Evolutionary conservation across 2,113 vertebrate species (phyloP).

Genomic region (Syrrhaptes paradoxus): DNA sequence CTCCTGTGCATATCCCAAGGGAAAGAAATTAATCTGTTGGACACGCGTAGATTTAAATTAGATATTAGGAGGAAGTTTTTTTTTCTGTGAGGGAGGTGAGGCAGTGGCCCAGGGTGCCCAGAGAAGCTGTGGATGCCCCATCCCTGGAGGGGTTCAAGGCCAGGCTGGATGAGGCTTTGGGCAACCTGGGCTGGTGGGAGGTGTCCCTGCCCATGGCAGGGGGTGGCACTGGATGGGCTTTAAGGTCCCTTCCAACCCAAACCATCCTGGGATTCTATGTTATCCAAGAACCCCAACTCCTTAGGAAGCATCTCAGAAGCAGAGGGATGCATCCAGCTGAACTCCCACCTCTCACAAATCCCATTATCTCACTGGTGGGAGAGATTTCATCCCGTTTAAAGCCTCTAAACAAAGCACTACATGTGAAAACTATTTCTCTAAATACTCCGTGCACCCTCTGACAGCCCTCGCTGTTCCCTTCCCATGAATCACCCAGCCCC

Average conservation of each 20-base stretch:
- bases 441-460: neutral
- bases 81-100: too few species aligned
- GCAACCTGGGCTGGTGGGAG: too few species aligned
- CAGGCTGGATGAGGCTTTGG: too few species aligned
- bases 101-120: too few species aligned
- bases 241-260: too few species aligned
- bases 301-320: neutral
- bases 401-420: neutral
- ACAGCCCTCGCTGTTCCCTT: neutral
- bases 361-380: accelerated
- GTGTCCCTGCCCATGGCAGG: too few species aligned
- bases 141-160: too few species aligned
- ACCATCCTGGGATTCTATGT: too few species aligned
- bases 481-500: neutral
- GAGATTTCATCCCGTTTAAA: neutral
- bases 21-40: neutral
- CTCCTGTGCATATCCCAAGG: neutral
- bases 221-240: too few species aligned
- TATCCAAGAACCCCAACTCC: accelerated
- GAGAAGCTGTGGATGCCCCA: too few species aligned
- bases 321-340: neutral
- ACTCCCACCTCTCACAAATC: neutral
- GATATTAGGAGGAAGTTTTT: too few species aligned
- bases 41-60: neutral
- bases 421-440: neutral